Evolutionary conservation across 2,113 vertebrate species (phyloP).

Genomic region (Empidonax alnorum): DNA sequence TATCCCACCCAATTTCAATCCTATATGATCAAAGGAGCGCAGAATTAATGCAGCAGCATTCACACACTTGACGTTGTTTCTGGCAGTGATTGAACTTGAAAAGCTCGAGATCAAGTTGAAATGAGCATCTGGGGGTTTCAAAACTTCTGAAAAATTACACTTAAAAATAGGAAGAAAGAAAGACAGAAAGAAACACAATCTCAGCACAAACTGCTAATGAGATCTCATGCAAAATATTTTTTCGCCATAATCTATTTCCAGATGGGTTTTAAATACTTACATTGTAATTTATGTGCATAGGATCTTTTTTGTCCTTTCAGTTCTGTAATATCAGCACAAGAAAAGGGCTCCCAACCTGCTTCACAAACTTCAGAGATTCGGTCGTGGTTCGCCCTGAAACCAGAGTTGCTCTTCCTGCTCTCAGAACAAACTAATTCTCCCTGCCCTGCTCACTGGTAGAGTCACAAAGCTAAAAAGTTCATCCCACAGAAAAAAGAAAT

Average conservation of each 20-base stretch:
- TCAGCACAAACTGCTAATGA: constrained; percentile 55
- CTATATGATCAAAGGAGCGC: not conserved
- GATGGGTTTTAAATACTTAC: constrained; percentile 10
- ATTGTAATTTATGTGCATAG: not conserved
- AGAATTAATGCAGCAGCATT: constrained; percentile 22
- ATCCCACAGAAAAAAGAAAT: constrained; percentile 28
- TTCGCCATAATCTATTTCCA: not conserved
- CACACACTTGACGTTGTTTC: not conserved
- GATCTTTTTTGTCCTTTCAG: not conserved
- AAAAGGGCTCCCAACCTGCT: not conserved
- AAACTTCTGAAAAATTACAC: constrained; percentile 49
- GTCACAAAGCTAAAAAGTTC: not conserved
- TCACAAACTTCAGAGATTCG: not conserved
- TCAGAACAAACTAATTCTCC: not conserved
- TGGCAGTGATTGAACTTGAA: constrained; percentile 34
- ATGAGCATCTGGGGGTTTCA: constrained; percentile 44
- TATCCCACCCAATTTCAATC: constrained; percentile 19
- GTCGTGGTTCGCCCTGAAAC: not conserved
- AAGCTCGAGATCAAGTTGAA: constrained; percentile 36
- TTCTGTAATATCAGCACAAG: not conserved
- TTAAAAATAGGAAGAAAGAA: constrained; percentile 29
- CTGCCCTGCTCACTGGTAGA: not conserved
- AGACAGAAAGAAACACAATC: constrained; percentile 6
- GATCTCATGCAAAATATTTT: constrained; percentile 42
- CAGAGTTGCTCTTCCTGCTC: not conserved